Evolutionary conservation across 2,797 vertebrate genomes (phyloP).

Genomic region (Anabacerthia variegaticeps): DNA sequence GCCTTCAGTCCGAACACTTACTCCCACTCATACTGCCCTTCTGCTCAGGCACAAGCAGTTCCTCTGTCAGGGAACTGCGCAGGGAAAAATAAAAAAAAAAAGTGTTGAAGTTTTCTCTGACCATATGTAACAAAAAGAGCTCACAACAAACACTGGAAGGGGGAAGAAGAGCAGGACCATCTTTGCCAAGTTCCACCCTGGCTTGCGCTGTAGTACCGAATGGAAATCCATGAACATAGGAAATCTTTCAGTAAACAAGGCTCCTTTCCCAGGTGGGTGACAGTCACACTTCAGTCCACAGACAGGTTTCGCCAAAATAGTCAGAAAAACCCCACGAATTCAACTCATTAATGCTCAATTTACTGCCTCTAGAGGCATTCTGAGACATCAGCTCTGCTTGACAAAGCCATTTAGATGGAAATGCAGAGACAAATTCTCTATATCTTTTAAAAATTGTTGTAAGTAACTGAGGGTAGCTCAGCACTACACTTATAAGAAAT

Average conservation of each 20-base stretch:
- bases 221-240: background rate
- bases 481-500: background rate
- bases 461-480: background rate
- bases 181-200: background rate
- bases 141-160: background rate
- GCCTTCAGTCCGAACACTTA: background rate
- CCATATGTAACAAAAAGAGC: fast-evolving
- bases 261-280: background rate
- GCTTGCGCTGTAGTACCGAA: background rate
- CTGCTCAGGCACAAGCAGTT: background rate
- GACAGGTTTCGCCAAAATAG: background rate
- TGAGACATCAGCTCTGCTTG: background rate
- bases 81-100: background rate
- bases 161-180: background rate
- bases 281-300: background rate
- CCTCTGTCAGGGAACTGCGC: fast-evolving
- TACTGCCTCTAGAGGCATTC: background rate
- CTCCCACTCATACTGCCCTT: fast-evolving
- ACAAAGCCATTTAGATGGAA: background rate
- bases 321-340: background rate
- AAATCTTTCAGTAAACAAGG: background rate
- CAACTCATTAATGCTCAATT: background rate
- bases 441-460: background rate
- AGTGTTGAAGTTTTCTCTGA: background rate
- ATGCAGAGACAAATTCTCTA: background rate